Evolutionary conservation across 2,113 vertebrate species (phyloP), one percentile per base, ranked within the genome.

Genomic region (Numenius arquata): DNA sequence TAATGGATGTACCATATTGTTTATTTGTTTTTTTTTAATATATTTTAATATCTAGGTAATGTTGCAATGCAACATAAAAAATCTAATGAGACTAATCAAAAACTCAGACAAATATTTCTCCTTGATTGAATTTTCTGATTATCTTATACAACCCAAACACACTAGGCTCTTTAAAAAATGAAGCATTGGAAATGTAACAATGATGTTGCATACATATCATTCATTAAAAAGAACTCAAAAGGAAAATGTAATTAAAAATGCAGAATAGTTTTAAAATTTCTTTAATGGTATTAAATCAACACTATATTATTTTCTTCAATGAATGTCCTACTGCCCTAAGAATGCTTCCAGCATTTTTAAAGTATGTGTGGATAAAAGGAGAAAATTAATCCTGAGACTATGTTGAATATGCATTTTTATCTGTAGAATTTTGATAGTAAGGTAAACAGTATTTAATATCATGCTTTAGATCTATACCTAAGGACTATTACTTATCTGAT

Each of bases 301-400:
- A 78, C 5, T 0, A 25, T 65, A 72, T 88, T 40, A 1, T 79
- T 96, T 84, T 93, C 20, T 68, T 81, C 12, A 86, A 56, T 50
- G 94, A 98, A 95, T 98, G 92, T 92, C 96, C 96, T 63, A 98
- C 97, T 90, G 95, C 96, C 15, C 88, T 97, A 81, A 98, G 98
- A 92, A 97, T 96, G 15, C 90, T 98, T 40, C 96, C 98, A 76
- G 94, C 96, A 85, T 98, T 98, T 95, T 95, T 96, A 65, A 97
- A 96, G 11, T 43, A 21, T 96, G 91, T 36, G 79, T 98, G 21
- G 91, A 72, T 58, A 98, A 98, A 30, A 97, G 89, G 38, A 82
- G 98, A 98, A 88, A 95, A 88, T 17, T 82, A 97, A 88, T 98
- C 96, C 4, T 93, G 92, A 6, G 73, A 98, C 65, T 96, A 98